Conservation (phyloP, 2,797 vertebrate species). For the Clamator glandarius region DNA sequence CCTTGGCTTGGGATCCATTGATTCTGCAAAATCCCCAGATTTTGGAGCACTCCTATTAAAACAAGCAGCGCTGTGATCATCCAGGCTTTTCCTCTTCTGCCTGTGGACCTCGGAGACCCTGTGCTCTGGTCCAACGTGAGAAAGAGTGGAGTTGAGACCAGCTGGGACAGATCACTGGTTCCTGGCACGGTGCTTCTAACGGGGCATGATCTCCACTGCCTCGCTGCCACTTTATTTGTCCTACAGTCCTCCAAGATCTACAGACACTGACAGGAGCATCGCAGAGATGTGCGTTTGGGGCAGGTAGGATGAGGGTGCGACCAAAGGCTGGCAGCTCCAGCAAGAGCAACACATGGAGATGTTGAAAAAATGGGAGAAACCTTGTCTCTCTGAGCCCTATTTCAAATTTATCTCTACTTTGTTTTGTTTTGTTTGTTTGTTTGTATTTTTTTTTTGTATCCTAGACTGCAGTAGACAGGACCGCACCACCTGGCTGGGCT, state of each 20-base stretch:
- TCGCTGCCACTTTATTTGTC: not conserved
- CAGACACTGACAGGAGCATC: not conserved
- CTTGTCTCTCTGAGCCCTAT: not conserved
- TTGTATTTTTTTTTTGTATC: too few relatives aligned
- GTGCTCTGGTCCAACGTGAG: accelerated
- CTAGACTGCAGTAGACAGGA: not conserved
- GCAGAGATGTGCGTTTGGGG: accelerated
- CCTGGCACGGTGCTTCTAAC: accelerated
- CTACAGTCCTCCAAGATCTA: not conserved
- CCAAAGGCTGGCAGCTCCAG: not conserved
- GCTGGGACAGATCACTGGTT: accelerated
- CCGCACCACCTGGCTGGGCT: not conserved
- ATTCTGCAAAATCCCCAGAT: not conserved
- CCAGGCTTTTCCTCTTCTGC: not conserved
- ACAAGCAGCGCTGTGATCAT: not conserved
- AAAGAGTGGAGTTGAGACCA: accelerated
- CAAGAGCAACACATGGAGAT: not conserved
- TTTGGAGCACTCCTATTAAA: not conserved
- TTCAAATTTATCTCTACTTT: not conserved
- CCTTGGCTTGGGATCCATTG: not conserved
- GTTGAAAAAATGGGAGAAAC: not conserved
- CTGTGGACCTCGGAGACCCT: not conserved
- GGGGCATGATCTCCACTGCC: not conserved
- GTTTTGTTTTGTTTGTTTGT: too few relatives aligned
- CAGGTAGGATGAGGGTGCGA: not conserved